These are phyloP conservation scores for Cheilosia vulpina DNA, from an alignment of 2,888 invertebrate species.

Conservation along the genomic window DNA sequence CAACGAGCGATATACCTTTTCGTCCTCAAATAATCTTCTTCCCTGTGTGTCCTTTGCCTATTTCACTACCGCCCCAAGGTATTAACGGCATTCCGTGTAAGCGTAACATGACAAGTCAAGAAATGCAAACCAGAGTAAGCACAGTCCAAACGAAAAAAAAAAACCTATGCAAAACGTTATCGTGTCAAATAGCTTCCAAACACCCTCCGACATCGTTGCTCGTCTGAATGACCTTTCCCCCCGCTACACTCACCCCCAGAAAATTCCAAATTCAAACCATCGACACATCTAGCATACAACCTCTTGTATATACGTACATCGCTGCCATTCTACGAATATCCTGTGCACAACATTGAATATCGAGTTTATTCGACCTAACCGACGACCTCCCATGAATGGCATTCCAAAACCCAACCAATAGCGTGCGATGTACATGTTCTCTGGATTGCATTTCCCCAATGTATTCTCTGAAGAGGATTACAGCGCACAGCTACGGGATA, in stretches of 20 bases:
- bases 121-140: too few relatives aligned
- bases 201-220: not conserved
- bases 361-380: constrained; percentile 28
- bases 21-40: too few relatives aligned
- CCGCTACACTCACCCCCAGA: not conserved
- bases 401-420: not conserved
- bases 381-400: constrained; percentile 13
- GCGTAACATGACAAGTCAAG: too few relatives aligned
- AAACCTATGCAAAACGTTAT: not conserved
- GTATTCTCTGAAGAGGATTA: constrained; percentile 4
- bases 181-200: not conserved
- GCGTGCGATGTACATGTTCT: not conserved
- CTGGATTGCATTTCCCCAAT: constrained; percentile 18
- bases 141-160: too few relatives aligned
- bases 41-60: too few relatives aligned
- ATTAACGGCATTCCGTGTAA: too few relatives aligned
- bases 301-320: not conserved
- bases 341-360: constrained; percentile 21
- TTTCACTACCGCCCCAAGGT: too few relatives aligned
- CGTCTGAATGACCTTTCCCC: too few relatives aligned
- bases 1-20: too few relatives aligned
- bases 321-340: not conserved
- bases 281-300: not conserved
- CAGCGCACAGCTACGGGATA: not conserved
- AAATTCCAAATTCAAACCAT: not conserved